A percentile compares a stretch with the other conserved stretches of the same genome.
Conservation (phyloP, 2,888 invertebrate genomes). For the Penaeus monodon region DNA sequence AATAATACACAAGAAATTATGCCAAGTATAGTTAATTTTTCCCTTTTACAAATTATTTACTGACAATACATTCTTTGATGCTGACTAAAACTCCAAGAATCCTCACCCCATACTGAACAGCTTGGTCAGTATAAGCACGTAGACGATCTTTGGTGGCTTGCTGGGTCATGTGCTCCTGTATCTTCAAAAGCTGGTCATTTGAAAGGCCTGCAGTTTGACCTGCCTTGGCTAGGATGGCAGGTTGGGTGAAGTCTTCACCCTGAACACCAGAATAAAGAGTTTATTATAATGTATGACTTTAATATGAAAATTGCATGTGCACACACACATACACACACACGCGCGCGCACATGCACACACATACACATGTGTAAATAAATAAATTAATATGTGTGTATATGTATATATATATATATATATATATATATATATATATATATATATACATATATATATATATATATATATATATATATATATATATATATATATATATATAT, state of each 20-base stretch:
- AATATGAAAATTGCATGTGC: background rate
- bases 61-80: too few species aligned
- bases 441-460: too few species aligned
- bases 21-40: too few species aligned
- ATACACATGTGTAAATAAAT: too few species aligned
- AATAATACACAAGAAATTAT: too few species aligned
- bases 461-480: background rate
- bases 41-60: too few species aligned
- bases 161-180: slow-evolving; percentile 66
- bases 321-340: too few species aligned
- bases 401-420: too few species aligned
- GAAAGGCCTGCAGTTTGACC: slow-evolving; percentile 67
- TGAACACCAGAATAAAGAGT: slow-evolving; percentile 38
- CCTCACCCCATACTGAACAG: slow-evolving; percentile 68
- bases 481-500: slow-evolving; percentile 1
- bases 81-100: background rate
- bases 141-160: slow-evolving; percentile 68
- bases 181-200: slow-evolving; percentile 66
- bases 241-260: slow-evolving; percentile 69
- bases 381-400: too few species aligned
- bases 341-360: too few species aligned
- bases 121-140: slow-evolving; percentile 68
- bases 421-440: too few species aligned
- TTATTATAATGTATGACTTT: slow-evolving; percentile 24
- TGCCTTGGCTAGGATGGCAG: slow-evolving; percentile 67